Conservation (phyloP, 2,113 vertebrate genomes). For the Amblyornis subalaris region DNA sequence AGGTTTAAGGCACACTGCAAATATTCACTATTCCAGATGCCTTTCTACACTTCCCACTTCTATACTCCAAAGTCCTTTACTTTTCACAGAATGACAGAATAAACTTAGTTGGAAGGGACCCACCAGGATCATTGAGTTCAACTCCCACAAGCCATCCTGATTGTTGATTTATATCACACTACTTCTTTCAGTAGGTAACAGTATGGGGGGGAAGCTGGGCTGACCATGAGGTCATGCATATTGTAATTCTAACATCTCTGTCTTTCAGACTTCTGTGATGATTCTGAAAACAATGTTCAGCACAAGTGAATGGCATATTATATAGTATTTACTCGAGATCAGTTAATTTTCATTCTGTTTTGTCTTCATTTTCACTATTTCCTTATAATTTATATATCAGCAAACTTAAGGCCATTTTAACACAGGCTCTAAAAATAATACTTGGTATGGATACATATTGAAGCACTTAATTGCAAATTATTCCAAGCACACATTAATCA, state of each 20-base stretch:
- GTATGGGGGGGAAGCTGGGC: background rate
- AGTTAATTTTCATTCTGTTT: background rate
- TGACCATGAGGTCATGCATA: background rate
- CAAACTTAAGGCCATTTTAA: background rate
- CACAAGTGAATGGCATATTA: background rate
- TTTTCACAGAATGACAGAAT: background rate
- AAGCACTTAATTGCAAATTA: background rate
- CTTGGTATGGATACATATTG: background rate
- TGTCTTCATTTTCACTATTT: background rate
- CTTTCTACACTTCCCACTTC: background rate
- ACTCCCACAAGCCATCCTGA: background rate
- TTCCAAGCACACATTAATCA: background rate
- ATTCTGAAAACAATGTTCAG: background rate
- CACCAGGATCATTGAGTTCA: accelerated
- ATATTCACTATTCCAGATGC: background rate
- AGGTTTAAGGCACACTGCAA: background rate
- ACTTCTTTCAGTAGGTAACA: background rate
- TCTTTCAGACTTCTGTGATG: background rate
- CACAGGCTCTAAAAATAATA: background rate
- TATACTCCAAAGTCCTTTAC: background rate
- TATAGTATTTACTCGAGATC: background rate
- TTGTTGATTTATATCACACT: background rate
- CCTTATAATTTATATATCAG: background rate
- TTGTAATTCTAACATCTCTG: background rate
- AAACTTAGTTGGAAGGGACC: background rate